Conservation (phyloP, 2,797 vertebrate genomes). For the Discoglossus pictus region DNA sequence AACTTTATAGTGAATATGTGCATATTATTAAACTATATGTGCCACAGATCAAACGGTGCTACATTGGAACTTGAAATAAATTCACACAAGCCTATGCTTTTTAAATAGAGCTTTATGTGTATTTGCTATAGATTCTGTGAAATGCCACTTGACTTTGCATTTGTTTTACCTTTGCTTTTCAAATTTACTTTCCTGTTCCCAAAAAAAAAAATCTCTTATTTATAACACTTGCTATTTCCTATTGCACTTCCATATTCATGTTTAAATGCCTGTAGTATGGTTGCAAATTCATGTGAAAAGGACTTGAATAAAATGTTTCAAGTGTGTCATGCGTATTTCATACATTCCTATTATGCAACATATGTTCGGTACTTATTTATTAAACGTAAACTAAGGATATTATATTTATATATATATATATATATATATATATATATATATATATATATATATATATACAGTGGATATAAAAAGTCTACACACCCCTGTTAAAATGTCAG, state of each 20-base stretch:
- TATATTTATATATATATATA: no score
- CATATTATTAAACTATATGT: constrained; percentile 13
- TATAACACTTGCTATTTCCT: constrained; percentile 71
- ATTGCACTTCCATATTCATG: constrained; percentile 68
- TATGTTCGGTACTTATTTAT: no score
- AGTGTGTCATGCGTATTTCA: constrained; percentile 56
- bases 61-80: constrained; percentile 77
- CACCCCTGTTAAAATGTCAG: no score
- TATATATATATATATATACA: no score
- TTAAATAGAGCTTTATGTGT: constrained; percentile 61
- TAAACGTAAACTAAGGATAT: no score
- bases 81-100: constrained; percentile 62
- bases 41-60: constrained; percentile 70
- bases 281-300: constrained; percentile 75
- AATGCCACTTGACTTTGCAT: constrained; percentile 64
- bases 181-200: constrained; percentile 62
- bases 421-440: no score
- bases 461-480: no score
- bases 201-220: constrained; percentile 70
- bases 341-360: no score
- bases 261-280: constrained; percentile 68
- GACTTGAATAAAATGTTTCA: constrained; percentile 78
- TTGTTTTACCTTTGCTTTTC: constrained; percentile 62
- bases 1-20: not conserved
- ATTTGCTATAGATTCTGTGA: constrained; percentile 64